Evolutionary conservation across 2,797 vertebrate species (phyloP).

Genomic region (Poecilia velifera): DNA sequence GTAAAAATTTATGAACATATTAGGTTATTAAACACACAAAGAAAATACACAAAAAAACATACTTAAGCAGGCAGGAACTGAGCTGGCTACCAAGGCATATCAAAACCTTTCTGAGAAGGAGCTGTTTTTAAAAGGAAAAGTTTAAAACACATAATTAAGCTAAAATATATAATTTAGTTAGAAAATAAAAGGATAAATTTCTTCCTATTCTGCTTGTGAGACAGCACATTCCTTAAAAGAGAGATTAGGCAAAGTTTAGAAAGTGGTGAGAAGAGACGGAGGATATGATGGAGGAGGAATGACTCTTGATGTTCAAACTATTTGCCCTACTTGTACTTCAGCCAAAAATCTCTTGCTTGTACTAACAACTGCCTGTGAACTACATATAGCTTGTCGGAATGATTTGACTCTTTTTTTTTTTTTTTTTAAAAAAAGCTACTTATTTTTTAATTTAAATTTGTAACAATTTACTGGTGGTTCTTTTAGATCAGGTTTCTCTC

Average conservation of each 20-base stretch:
- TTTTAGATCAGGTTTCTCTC: not conserved
- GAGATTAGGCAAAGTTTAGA: constrained; percentile 37
- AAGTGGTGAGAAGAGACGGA: constrained; percentile 37
- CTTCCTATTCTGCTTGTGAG: constrained; percentile 27
- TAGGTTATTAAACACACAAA: not conserved
- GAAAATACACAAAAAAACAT: not conserved
- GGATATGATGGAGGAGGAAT: constrained; percentile 44
- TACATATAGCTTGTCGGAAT: constrained; percentile 48
- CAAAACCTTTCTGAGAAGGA: not conserved
- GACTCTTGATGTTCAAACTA: constrained; percentile 70
- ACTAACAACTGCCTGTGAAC: constrained; percentile 77
- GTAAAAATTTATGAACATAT: not conserved
- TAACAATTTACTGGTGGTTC: not conserved
- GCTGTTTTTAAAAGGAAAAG: not conserved
- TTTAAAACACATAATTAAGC: not conserved
- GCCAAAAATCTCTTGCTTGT: constrained; percentile 62
- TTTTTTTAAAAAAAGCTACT: not conserved
- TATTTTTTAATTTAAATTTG: not conserved
- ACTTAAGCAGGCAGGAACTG: not conserved
- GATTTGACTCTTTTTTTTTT: not conserved
- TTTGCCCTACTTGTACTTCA: constrained; percentile 78
- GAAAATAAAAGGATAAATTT: not conserved
- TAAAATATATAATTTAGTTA: not conserved
- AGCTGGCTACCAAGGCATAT: not conserved
- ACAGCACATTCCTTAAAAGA: constrained; percentile 54